Evolutionary conservation across 2,797 vertebrate species (phyloP).

Genomic region (Lithobates sylvaticus): DNA sequence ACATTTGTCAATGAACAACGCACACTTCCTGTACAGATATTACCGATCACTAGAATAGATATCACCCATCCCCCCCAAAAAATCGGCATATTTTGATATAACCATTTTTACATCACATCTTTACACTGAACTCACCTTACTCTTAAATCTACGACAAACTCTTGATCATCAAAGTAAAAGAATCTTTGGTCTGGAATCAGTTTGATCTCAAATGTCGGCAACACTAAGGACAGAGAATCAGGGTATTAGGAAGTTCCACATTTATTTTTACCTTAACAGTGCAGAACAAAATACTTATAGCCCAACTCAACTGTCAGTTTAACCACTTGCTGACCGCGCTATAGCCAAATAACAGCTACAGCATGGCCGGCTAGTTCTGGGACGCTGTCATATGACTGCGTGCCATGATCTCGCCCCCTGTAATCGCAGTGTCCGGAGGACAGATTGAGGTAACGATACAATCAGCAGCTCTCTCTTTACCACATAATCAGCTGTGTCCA

Average conservation of each 20-base stretch:
- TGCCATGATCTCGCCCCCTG: too few species aligned
- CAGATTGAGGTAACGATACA: too few species aligned
- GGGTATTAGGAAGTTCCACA: background rate
- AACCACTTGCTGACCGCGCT: too few species aligned
- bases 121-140: conserved; percentile 18
- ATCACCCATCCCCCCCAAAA: background rate
- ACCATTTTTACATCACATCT: background rate
- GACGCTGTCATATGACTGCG: too few species aligned
- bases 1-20: background rate
- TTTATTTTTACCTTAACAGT: background rate
- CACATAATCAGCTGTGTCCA: too few species aligned
- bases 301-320: background rate
- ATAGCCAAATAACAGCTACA: too few species aligned
- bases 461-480: too few species aligned
- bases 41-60: background rate
- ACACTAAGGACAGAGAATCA: background rate
- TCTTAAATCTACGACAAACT: conserved; percentile 31
- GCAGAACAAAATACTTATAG: background rate
- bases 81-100: too few species aligned
- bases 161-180: conserved; percentile 1
- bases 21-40: background rate
- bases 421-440: too few species aligned
- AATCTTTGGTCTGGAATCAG: conserved; percentile 15
- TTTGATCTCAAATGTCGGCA: conserved; percentile 32
- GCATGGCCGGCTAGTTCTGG: too few species aligned